Percentiles rank a stretch among this genome's conserved stretches.
phyloP scores from a whole-genome alignment of 2,888 invertebrate genomes.

The Athetis lepigone region DNA sequence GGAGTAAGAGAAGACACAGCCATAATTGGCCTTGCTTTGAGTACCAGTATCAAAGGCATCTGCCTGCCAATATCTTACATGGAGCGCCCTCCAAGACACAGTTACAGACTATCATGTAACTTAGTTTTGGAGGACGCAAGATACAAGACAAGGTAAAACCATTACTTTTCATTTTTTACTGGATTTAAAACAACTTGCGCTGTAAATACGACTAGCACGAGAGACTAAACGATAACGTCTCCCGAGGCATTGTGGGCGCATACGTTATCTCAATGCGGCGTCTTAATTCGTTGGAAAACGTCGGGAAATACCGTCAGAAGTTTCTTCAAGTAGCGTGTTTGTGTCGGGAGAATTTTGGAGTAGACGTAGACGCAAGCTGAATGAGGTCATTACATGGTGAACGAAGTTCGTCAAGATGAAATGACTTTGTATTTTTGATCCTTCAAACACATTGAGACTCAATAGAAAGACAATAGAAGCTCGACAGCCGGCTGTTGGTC shows the following conservation, averaged over 20 bases:
- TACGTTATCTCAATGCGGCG: slow-evolving; percentile 56
- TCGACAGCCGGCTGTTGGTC: no score
- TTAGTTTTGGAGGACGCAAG: no score
- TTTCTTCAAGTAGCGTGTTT: slow-evolving; percentile 44
- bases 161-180: slow-evolving; percentile 42
- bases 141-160: slow-evolving; percentile 17
- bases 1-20: no score
- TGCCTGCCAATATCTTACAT: no score
- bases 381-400: neutral
- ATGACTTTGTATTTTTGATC: no score
- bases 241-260: slow-evolving; percentile 53
- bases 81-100: no score
- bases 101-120: no score
- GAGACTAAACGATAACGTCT: slow-evolving; percentile 56
- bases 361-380: neutral
- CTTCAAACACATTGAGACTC: no score
- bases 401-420: no score
- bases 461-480: no score
- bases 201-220: slow-evolving; percentile 40
- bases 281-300: slow-evolving; percentile 58
- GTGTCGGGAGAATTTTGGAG: slow-evolving; percentile 20
- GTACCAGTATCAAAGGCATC: no score
- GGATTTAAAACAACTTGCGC: slow-evolving; percentile 50
- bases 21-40: no score
- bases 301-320: slow-evolving; percentile 45